These are phyloP conservation scores for Uloborus diversus DNA, from an alignment of 1,140 invertebrate genomes.

Conservation along the genomic window DNA sequence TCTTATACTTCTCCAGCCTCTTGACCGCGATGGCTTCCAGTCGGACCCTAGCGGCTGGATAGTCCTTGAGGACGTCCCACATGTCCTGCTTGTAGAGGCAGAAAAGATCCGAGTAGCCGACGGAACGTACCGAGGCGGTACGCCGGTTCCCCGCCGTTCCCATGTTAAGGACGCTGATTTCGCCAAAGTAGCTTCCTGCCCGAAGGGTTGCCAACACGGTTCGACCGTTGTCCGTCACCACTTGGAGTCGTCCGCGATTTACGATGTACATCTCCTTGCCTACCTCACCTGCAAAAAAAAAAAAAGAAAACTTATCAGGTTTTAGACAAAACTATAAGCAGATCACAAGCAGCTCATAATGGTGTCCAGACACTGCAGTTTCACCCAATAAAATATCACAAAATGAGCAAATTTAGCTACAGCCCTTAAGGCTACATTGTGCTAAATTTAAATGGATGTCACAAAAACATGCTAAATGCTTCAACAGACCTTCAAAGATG, in stretches of 20 bases:
- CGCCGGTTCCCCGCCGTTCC: constrained; percentile 97
- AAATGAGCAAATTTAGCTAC: no score
- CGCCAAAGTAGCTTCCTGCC: constrained; percentile 98
- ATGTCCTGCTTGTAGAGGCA: constrained; percentile 96
- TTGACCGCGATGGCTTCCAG: constrained; percentile 98
- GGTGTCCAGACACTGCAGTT: no score
- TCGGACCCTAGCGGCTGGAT: constrained; percentile 93
- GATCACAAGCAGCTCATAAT: no score
- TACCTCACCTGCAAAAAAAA: constrained; percentile 83
- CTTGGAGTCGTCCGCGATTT: constrained; percentile 93
- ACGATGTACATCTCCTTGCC: constrained; percentile 99
- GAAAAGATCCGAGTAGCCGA: constrained; percentile 98
- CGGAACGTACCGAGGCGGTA: constrained; percentile 94
- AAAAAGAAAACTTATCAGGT: no score
- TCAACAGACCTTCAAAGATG: no score
- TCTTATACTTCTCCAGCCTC: constrained; percentile 94
- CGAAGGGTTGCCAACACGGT: constrained; percentile 95
- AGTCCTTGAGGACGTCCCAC: constrained; percentile 99
- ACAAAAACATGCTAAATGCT: no score
- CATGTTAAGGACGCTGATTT: constrained; percentile 99
- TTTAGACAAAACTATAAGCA: no score
- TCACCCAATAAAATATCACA: no score
- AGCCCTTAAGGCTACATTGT: no score
- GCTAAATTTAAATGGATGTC: no score
- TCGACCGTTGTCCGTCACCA: constrained; percentile 96